Base-by-base conservation (phyloP, 2,113 vertebrate species). In the Aspiorhynchus laticeps region DNA sequence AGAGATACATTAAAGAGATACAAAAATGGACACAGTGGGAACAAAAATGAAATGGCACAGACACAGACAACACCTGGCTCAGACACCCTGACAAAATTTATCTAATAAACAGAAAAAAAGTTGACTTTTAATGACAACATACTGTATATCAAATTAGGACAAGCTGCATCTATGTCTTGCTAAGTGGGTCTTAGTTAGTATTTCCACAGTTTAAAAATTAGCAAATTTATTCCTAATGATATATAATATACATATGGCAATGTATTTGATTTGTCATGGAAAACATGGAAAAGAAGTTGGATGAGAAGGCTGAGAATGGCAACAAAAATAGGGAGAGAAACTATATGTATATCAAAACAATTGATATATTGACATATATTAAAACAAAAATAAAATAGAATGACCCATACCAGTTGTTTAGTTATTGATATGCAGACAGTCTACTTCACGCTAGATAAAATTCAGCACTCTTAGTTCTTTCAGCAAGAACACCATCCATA, bases 401-500 rank as follows among this genome's bases (percentile, higher is more conserved):
- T 53, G 51, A 53, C 56, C 56, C 19, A 56, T 56, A 21, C 56
- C 21, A 3, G 56, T 61, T 38, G 19, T 41, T n/a, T 59, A 24
- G 26, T n/a, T 56, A 9, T 48, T 85, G 26, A 78, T 26, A 51
- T 69, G 75, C 36, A 46, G 56, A 14, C 21, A 51, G 59, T 63
- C 46, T 67, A 21, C n/a, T 51, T 63, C 77, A 28, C 67, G 33
- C 19, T 15, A 41, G 28, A 53, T 46, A 33, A 63, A 84, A 80
- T 59, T 53, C 33, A 61, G 75, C 74, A 31, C 61, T 43, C 43
- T 46, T 48, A 87, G 74, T 51, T 56, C 69, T 36, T 87, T 65
- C 9, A 38, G n/a, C n/a, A 17, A 79, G n/a, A 84, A 84, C n/a
- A 59, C 8, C 36, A 84, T 84, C 33, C 75, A 87, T 84, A 84